A percentile compares a stretch with the other conserved stretches of the same genome.
Evolutionary conservation across 1,140 invertebrate genomes (phyloP).

Genomic region (Lepidurus couesii): DNA sequence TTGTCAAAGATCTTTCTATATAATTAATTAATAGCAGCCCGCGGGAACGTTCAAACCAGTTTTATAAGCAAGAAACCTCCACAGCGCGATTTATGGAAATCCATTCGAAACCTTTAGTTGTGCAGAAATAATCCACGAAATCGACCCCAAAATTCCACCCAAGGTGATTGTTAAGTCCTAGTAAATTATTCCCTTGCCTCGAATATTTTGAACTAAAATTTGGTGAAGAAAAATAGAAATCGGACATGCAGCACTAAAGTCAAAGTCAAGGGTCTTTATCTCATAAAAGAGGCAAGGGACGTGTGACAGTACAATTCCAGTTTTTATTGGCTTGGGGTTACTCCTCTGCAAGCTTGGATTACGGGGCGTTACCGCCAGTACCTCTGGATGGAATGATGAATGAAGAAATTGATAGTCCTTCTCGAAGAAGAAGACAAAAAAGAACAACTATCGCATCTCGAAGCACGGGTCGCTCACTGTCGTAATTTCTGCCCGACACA

Average conservation of each 20-base stretch:
- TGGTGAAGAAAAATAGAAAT: not conserved
- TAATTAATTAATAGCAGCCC: too few relatives aligned
- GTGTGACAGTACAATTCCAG: not conserved
- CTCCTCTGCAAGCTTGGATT: not conserved
- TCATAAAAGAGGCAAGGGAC: not conserved
- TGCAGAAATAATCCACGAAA: too few relatives aligned
- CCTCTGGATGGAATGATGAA: not conserved
- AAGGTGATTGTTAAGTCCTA: too few relatives aligned
- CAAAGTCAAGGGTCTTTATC: not conserved
- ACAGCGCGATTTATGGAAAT: too few relatives aligned
- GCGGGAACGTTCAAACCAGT: too few relatives aligned
- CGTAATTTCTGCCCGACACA: not conserved
- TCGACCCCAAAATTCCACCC: too few relatives aligned
- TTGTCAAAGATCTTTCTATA: too few relatives aligned
- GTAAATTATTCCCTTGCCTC: too few relatives aligned
- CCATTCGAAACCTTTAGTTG: too few relatives aligned
- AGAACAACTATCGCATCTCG: not conserved
- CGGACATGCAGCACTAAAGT: not conserved
- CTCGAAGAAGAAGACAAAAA: not conserved
- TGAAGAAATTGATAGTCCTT: conserved; percentile 19
- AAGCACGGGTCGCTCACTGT: not conserved
- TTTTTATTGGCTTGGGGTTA: not conserved
- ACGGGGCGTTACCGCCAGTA: not conserved
- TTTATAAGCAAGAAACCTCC: too few relatives aligned
- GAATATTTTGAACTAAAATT: too few relatives aligned